phyloP scores from a whole-genome alignment of 2,797 vertebrate genomes.

The Masticophis lateralis region DNA sequence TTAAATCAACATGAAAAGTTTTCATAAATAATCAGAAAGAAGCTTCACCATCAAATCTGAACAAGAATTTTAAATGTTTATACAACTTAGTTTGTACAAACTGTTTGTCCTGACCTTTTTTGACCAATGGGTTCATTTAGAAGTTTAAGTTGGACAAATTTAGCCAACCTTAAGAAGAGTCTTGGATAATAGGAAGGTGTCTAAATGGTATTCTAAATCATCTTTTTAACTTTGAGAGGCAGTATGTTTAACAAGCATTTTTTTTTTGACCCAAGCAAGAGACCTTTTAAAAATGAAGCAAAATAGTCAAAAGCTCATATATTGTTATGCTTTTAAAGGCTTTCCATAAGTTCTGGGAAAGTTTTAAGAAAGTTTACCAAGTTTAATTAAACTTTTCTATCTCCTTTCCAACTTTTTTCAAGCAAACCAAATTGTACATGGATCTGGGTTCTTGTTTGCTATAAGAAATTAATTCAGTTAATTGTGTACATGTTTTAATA shows the following conservation, averaged over 20 bases:
- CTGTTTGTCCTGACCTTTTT: conserved; percentile 13
- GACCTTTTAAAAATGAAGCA: conserved; percentile 22
- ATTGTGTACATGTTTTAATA: neutral
- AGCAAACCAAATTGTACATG: neutral
- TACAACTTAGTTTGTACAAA: neutral
- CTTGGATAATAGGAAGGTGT: conserved; percentile 15
- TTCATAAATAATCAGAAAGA: neutral
- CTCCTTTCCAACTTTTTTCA: neutral
- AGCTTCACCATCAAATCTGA: neutral
- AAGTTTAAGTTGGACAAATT: conserved; percentile 1
- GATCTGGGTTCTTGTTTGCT: neutral
- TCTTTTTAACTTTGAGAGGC: conserved; percentile 16
- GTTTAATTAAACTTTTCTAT: conserved; percentile 24
- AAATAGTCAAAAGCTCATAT: conserved; percentile 39
- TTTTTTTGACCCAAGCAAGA: conserved; percentile 16
- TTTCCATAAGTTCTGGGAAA: conserved; percentile 20
- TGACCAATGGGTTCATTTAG: neutral
- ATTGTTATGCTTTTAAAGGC: conserved; percentile 11
- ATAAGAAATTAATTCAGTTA: neutral
- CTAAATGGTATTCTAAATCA: conserved; percentile 3
- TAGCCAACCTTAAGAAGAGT: neutral
- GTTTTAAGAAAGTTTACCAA: conserved; percentile 30
- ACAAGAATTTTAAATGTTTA: neutral
- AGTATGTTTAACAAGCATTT: neutral
- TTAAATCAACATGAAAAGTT: neutral